Conservation (phyloP, 2,888 invertebrate species). For the Lucinisca nassula region DNA sequence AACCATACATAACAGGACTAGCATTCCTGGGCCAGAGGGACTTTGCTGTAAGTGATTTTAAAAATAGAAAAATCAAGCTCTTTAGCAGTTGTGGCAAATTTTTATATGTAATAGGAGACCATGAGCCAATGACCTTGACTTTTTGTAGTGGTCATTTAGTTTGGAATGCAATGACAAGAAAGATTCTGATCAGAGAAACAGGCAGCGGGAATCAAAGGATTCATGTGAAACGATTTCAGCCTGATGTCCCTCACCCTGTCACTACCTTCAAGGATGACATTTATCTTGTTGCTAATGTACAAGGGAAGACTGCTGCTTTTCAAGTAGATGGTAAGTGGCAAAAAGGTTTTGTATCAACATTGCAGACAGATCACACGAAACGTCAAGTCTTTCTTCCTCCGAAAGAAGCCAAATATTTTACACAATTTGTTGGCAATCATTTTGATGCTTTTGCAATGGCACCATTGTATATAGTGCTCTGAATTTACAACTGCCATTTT, state of each 20-base stretch:
- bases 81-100: conserved; percentile 64
- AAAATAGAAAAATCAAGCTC: conserved; percentile 65
- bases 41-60: conserved; percentile 65
- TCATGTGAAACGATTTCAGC: not conserved
- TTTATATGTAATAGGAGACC: conserved; percentile 53
- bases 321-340: conserved; percentile 45
- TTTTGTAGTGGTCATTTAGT: conserved; percentile 46
- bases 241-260: conserved; percentile 40
- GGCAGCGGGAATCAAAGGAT: not conserved
- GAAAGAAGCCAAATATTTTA: no score
- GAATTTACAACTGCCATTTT: no score
- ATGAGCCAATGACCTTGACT: conserved; percentile 51
- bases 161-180: conserved; percentile 28
- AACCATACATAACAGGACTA: conserved; percentile 9
- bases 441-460: no score
- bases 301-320: conserved; percentile 41
- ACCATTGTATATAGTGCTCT: no score
- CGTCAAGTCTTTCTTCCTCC: no score
- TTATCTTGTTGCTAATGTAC: conserved; percentile 48
- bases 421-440: no score
- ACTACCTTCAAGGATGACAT: conserved; percentile 50
- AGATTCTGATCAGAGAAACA: not conserved
- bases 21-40: conserved; percentile 25
- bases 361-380: no score
- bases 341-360: no score